phyloP scores from a whole-genome alignment of 2,113 vertebrate genomes.

The Pterocles orientalis region DNA sequence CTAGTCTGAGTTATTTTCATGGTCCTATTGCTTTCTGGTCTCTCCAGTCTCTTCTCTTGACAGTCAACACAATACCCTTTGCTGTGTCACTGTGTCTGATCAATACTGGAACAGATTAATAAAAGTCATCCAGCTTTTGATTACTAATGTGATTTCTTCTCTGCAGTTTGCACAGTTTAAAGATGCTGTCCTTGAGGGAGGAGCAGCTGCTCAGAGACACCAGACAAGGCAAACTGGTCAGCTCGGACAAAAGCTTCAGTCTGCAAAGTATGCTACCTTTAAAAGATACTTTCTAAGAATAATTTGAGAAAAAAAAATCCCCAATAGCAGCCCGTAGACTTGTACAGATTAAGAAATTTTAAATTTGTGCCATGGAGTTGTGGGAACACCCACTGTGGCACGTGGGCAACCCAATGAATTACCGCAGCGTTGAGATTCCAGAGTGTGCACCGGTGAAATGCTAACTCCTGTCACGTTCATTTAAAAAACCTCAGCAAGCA shows the following conservation, averaged over 20 bases:
- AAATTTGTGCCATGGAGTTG: neutral
- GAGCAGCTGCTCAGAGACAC: neutral
- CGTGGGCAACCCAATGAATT: neutral
- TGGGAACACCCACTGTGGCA: neutral
- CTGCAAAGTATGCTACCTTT: neutral
- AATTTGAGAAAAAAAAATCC: neutral
- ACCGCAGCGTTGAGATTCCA: neutral
- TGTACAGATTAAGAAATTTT: neutral
- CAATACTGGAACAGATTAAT: neutral
- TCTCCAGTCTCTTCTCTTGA: neutral
- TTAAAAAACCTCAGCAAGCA: slow-evolving; percentile 7
- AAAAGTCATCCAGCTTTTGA: neutral
- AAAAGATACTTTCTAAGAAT: neutral
- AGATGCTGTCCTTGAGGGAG: neutral
- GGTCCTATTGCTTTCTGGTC: neutral
- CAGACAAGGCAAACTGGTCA: neutral
- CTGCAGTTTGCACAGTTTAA: neutral
- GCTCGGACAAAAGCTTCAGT: neutral
- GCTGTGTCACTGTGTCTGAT: neutral
- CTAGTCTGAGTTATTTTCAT: neutral
- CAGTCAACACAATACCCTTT: neutral
- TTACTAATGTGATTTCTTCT: neutral
- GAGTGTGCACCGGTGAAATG: slow-evolving; percentile 9
- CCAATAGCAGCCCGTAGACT: neutral
- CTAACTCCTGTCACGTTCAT: slow-evolving; percentile 49